Evolutionary conservation across 2,888 invertebrate genomes (phyloP).

Genomic region (Euzetes globulus): DNA sequence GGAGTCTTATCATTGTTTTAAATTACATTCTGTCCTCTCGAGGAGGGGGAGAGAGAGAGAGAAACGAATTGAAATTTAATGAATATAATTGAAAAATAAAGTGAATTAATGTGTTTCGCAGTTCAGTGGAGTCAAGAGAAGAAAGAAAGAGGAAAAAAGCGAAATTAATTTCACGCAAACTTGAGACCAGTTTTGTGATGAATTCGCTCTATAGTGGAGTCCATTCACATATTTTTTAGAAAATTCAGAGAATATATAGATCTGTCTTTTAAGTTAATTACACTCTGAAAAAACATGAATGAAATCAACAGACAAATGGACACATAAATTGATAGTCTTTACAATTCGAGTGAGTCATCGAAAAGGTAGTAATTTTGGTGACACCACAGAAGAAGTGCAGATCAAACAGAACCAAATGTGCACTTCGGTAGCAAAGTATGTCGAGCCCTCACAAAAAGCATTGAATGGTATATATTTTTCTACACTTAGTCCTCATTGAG

Average conservation of each 20-base stretch:
- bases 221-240: background rate
- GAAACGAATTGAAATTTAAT: background rate
- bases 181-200: background rate
- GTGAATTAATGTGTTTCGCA: background rate
- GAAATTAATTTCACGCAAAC: background rate
- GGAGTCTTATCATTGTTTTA: background rate
- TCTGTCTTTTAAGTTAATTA: background rate
- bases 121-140: background rate
- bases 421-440: background rate
- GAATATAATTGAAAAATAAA: constrained; percentile 8
- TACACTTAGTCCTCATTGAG: background rate
- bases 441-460: background rate
- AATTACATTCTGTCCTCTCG: background rate
- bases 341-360: constrained; percentile 18
- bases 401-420: background rate
- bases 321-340: constrained; percentile 27
- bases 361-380: constrained; percentile 16
- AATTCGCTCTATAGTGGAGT: background rate
- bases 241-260: background rate
- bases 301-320: background rate
- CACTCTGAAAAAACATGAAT: constrained; percentile 16
- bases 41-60: background rate
- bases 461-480: background rate
- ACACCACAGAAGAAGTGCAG: background rate
- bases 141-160: background rate